phyloP scores from a whole-genome alignment of 2,888 invertebrate species.

The Sceliomorpha sp. region DNA sequence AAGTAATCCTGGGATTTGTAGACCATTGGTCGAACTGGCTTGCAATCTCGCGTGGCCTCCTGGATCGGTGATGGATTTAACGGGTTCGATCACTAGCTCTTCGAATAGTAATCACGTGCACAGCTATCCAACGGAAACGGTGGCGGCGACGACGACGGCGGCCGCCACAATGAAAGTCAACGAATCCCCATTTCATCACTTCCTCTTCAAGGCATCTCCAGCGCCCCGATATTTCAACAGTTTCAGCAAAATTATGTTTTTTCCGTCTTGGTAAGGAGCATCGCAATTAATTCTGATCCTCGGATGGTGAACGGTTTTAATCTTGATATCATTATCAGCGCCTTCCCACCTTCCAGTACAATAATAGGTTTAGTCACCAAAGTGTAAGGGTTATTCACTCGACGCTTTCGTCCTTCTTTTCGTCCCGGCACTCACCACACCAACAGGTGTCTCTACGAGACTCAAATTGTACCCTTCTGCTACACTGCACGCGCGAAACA shows the following conservation, averaged over 20 bases:
- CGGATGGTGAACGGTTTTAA: conserved; percentile 1
- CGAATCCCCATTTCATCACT: conserved; percentile 8
- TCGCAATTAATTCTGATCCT: conserved; percentile 4
- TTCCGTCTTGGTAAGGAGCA: background rate
- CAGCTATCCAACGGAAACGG: conserved; percentile 5
- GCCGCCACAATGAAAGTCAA: conserved; percentile 13
- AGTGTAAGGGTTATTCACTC: conserved; percentile 33
- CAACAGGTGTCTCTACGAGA: conserved; percentile 57
- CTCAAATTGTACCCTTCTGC: conserved; percentile 50
- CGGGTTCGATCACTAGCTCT: too few relatives aligned
- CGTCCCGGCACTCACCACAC: conserved; percentile 49
- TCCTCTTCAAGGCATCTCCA: conserved; percentile 11
- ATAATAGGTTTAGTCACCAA: conserved; percentile 39
- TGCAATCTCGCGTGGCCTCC: too few relatives aligned
- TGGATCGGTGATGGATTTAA: too few relatives aligned
- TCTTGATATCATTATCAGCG: conserved; percentile 29
- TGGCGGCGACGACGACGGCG: conserved; percentile 17
- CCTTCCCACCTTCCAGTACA: conserved; percentile 1
- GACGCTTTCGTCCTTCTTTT: conserved; percentile 49
- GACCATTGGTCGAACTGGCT: too few relatives aligned
- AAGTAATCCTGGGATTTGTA: too few relatives aligned
- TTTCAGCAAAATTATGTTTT: conserved; percentile 7
- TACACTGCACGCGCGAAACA: conserved; percentile 47
- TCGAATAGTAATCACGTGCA: background rate
- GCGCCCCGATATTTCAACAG: background rate